A percentile compares a stretch with the other conserved stretches of the same genome.
Evolutionary conservation across 2,888 invertebrate species (phyloP).

Genomic region (Aleiodes testaceus): DNA sequence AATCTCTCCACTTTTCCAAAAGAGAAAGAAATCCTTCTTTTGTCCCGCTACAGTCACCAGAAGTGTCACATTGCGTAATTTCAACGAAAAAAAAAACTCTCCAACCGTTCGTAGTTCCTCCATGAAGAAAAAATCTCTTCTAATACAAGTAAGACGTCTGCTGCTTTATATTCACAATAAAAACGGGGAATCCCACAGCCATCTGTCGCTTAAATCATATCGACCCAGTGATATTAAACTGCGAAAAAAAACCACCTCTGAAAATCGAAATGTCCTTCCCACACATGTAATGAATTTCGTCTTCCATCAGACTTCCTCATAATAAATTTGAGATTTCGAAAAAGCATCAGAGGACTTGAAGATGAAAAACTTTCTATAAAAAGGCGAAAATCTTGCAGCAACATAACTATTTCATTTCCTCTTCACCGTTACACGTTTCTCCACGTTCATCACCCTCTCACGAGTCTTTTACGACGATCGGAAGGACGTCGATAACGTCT

Average conservation of each 20-base stretch:
- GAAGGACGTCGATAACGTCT: constrained; percentile 38
- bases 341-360: constrained; percentile 22
- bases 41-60: neutral
- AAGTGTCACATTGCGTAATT: neutral
- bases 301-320: constrained; percentile 38
- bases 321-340: neutral
- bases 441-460: constrained; percentile 17
- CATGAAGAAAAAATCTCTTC: neutral
- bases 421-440: constrained; percentile 1
- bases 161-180: constrained; percentile 41
- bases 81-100: constrained; percentile 3
- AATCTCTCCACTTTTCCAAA: constrained; percentile 34
- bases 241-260: neutral
- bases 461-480: constrained; percentile 34
- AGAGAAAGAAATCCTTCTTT: constrained; percentile 20
- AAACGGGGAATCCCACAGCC: constrained; percentile 27
- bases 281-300: constrained; percentile 2
- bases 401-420: constrained; percentile 32
- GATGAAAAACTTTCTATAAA: constrained; percentile 19
- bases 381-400: constrained; percentile 18
- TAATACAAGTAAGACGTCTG: neutral
- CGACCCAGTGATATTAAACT: constrained; percentile 8
- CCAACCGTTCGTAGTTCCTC: neutral
- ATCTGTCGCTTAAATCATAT: constrained; percentile 18
- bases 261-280: constrained; percentile 5